A percentile compares a stretch with the other conserved stretches of the same genome.
These are phyloP conservation scores for Notechis scutatus DNA, from an alignment of 2,113 vertebrate genomes.

Conservation along the genomic window DNA sequence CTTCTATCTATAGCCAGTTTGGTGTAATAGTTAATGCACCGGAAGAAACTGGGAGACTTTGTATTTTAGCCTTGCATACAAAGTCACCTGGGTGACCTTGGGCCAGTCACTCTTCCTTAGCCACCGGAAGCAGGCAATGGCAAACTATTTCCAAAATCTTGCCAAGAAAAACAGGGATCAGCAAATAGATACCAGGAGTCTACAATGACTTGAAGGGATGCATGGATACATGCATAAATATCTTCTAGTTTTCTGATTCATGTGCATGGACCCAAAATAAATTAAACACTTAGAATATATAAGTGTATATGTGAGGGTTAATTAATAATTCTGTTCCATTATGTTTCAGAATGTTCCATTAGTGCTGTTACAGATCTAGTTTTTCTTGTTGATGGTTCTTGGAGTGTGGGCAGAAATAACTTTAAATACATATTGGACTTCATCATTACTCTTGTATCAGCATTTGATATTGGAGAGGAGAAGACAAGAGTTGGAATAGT, in stretches of 20 bases:
- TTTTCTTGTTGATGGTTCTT: conserved; percentile 91
- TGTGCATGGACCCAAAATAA: neutral
- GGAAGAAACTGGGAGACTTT: neutral
- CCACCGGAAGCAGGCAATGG: neutral
- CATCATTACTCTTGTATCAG: conserved; percentile 79
- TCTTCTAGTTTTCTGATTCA: neutral
- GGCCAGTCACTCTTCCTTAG: neutral
- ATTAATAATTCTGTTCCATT: conserved; percentile 25
- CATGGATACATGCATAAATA: neutral
- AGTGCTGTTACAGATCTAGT: conserved; percentile 83
- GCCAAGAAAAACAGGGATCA: neutral
- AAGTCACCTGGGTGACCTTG: neutral
- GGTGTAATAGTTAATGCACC: neutral
- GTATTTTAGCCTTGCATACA: neutral
- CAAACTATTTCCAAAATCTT: neutral
- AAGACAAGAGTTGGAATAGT: conserved; percentile 88
- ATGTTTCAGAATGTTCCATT: conserved; percentile 82
- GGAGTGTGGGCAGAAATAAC: conserved; percentile 85
- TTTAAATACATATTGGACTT: conserved; percentile 87
- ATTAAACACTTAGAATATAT: neutral
- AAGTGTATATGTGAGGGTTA: neutral
- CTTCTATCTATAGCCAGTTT: neutral
- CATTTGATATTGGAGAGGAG: conserved; percentile 89
- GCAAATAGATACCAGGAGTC: neutral
- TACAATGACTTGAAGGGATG: neutral